These are phyloP conservation scores for Andinoacara biseriatus DNA, from an alignment of 2,113 vertebrate species.

Conservation along the genomic window DNA sequence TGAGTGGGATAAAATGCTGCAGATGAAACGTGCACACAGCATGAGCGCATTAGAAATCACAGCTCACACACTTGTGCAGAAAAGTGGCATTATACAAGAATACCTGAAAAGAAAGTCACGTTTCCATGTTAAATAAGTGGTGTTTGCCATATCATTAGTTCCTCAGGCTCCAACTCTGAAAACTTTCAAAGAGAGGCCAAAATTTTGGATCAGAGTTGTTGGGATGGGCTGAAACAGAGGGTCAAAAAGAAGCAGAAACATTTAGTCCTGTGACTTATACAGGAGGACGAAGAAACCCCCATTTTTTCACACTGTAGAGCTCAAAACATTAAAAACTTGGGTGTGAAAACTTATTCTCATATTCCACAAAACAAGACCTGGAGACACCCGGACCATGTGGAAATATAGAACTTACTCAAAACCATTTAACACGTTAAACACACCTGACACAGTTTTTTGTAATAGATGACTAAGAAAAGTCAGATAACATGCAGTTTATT, in stretches of 20 bases:
- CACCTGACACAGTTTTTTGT: no score
- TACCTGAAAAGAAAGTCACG: not conserved
- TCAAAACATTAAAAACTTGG: not conserved
- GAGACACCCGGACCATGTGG: not conserved
- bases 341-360: not conserved
- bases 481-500: no score
- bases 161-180: not conserved
- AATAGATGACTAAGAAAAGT: no score
- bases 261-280: no score
- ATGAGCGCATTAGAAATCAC: not conserved
- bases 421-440: not conserved
- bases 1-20: no score
- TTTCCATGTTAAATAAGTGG: not conserved
- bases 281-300: not conserved
- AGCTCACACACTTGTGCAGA: not conserved
- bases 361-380: not conserved
- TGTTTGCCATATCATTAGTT: not conserved
- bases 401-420: no score
- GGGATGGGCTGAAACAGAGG: no score
- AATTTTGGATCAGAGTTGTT: no score
- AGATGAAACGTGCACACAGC: not conserved
- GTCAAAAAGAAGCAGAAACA: not conserved
- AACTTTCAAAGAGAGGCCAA: not conserved
- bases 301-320: not conserved
- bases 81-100: not conserved